Evolutionary conservation across 2,888 invertebrate species (phyloP).

Genomic region (Drosophila limbata): DNA sequence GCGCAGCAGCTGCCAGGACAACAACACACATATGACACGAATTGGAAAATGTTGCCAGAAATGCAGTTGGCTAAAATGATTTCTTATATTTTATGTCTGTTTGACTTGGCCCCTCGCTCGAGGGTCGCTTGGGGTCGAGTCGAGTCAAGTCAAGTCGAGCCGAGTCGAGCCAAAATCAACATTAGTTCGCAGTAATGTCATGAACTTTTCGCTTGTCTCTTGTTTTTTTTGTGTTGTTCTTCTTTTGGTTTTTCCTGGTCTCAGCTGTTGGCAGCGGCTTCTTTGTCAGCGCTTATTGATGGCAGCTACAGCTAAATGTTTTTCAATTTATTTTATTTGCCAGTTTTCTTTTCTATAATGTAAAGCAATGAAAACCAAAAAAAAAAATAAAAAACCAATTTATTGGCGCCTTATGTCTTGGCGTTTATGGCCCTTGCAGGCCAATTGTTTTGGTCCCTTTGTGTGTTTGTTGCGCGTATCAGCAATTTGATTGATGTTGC

Average conservation of each 20-base stretch:
- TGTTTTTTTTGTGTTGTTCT: constrained; percentile 9
- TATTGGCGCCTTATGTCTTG: constrained; percentile 69
- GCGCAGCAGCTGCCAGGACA: constrained; percentile 26
- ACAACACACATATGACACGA: constrained; percentile 34
- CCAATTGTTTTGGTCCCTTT: constrained; percentile 47
- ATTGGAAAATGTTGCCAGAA: constrained; percentile 59
- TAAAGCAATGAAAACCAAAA: constrained; percentile 6
- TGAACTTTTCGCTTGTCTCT: constrained; percentile 59
- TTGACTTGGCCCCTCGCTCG: constrained; percentile 57
- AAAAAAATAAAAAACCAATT: constrained; percentile 57
- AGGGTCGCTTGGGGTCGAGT: constrained; percentile 27
- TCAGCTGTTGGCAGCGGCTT: constrained; percentile 77
- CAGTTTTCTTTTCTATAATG: constrained; percentile 21
- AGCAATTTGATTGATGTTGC: constrained; percentile 72
- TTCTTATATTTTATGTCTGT: constrained; percentile 68
- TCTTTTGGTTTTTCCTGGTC: constrained; percentile 41
- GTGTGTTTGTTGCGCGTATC: constrained; percentile 46
- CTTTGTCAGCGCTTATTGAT: constrained; percentile 79
- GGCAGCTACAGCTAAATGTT: constrained; percentile 76
- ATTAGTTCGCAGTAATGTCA: constrained; percentile 76
- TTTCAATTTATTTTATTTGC: constrained; percentile 79
- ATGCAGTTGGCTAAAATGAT: constrained; percentile 74
- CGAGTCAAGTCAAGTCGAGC: constrained; percentile 10
- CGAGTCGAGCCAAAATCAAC: constrained; percentile 69
- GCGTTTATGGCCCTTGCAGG: constrained; percentile 43